A percentile compares a stretch with the other conserved stretches of the same genome.
Evolutionary conservation across 2,113 vertebrate genomes (phyloP).

Genomic region (Mustela nigripes): DNA sequence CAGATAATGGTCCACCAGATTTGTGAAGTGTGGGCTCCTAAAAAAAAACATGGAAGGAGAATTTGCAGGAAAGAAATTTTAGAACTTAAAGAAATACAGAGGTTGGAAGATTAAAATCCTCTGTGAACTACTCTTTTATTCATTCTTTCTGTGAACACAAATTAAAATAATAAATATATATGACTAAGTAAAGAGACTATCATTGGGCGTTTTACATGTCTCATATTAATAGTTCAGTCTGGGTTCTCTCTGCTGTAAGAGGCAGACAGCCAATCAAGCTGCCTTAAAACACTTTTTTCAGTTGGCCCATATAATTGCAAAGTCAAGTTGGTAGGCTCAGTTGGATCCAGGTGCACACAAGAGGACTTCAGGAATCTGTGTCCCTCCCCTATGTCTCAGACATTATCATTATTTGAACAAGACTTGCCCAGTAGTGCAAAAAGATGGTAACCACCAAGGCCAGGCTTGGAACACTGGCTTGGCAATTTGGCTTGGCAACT

Average conservation of each 20-base stretch:
- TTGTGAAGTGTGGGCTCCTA: conserved; percentile 15
- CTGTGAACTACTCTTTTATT: neutral
- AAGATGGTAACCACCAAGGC: neutral
- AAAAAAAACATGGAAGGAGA: conserved; percentile 8
- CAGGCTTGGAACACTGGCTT: neutral
- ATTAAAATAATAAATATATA: conserved; percentile 41
- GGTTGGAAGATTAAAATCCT: neutral
- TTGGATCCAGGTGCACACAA: neutral
- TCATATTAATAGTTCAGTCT: neutral
- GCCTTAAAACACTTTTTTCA: neutral
- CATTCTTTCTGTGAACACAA: neutral
- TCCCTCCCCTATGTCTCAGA: neutral
- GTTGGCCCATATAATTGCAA: neutral
- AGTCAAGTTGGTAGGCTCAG: neutral
- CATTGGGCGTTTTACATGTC: neutral
- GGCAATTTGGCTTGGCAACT: neutral
- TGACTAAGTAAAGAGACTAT: conserved; percentile 7
- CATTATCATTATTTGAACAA: neutral
- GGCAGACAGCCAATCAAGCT: conserved; percentile 26
- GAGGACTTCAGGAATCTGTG: neutral
- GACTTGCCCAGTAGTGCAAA: neutral
- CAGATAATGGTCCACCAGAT: neutral
- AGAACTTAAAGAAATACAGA: conserved; percentile 46
- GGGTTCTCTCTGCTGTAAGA: conserved; percentile 5
- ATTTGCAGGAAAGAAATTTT: conserved; percentile 2